Evolutionary conservation across 2,113 vertebrate species (phyloP).

Genomic region (Neogale vison): DNA sequence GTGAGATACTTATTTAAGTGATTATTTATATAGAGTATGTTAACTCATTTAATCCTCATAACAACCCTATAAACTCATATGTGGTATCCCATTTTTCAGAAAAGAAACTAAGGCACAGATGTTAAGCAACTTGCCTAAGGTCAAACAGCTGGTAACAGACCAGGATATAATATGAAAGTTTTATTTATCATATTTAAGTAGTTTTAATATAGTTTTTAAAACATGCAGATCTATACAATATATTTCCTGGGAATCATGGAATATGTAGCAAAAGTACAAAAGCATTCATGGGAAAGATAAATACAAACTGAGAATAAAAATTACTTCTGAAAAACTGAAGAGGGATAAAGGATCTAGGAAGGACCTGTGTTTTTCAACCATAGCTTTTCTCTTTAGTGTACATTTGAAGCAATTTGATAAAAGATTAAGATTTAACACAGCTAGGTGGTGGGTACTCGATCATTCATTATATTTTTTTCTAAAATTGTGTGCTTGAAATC

Average conservation of each 20-base stretch:
- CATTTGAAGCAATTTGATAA: constrained; percentile 21
- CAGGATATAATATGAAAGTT: not conserved
- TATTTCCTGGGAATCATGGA: not conserved
- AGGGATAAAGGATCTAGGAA: not conserved
- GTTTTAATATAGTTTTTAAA: constrained; percentile 35
- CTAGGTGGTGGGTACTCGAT: not conserved
- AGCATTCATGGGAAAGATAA: not conserved
- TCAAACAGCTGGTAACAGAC: not conserved
- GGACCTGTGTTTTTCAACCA: not conserved
- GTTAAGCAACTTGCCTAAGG: not conserved
- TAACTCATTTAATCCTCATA: constrained; percentile 23
- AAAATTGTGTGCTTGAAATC: constrained; percentile 35
- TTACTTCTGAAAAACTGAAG: constrained; percentile 30
- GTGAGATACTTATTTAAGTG: not conserved
- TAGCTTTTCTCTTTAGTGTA: constrained; percentile 37
- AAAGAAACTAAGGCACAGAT: not conserved
- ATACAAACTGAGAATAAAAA: constrained; percentile 22
- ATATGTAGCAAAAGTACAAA: constrained; percentile 41
- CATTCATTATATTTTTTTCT: not conserved
- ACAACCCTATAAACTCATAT: not conserved
- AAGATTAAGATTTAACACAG: constrained; percentile 4
- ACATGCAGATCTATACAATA: not conserved
- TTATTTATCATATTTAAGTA: not conserved
- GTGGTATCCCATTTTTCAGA: constrained; percentile 9
- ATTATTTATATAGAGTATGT: constrained; percentile 9